phyloP scores from a whole-genome alignment of 1,140 invertebrate species.

The Nasonia giraulti region DNA sequence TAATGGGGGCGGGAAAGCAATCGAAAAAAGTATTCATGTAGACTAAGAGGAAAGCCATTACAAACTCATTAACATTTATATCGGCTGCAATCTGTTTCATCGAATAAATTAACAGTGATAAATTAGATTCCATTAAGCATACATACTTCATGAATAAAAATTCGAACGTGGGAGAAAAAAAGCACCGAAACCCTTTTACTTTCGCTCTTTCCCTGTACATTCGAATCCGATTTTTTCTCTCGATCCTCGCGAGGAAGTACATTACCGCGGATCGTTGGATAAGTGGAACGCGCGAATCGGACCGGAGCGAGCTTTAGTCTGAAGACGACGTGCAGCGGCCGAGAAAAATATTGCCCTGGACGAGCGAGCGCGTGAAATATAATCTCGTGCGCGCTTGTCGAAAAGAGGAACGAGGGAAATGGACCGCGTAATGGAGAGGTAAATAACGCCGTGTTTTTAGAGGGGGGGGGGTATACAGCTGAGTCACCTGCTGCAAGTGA shows the following conservation, averaged over 20 bases:
- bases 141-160: not conserved
- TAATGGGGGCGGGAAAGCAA: no score
- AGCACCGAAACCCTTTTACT: not conserved
- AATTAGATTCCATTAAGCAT: not conserved
- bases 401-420: not conserved
- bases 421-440: not conserved
- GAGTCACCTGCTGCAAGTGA: no score
- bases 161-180: not conserved
- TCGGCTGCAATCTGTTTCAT: not conserved
- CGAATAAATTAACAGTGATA: not conserved
- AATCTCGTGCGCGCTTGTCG: not conserved
- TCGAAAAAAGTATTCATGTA: not conserved
- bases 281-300: conserved; percentile 10
- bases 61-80: not conserved
- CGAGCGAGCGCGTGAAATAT: not conserved
- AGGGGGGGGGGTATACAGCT: no score
- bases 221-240: not conserved
- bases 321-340: not conserved
- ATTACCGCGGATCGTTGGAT: conserved; percentile 12
- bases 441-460: not conserved
- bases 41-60: not conserved
- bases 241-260: not conserved
- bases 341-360: conserved; percentile 10
- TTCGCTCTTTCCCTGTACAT: not conserved
- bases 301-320: not conserved